Evolutionary conservation across 2,888 invertebrate species (phyloP).

Genomic region (Ecliptopera silaceata): DNA sequence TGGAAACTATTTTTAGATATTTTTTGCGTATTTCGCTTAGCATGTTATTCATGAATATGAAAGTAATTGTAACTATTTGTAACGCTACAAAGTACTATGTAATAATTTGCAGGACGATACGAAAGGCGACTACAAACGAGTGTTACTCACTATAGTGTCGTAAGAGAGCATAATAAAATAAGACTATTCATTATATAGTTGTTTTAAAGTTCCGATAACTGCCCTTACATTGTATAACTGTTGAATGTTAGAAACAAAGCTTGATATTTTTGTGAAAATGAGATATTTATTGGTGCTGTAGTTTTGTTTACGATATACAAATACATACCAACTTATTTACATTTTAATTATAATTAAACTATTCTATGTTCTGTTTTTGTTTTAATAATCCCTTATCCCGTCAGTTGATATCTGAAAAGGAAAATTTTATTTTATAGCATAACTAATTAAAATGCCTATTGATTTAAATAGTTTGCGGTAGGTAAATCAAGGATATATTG

Average conservation of each 20-base stretch:
- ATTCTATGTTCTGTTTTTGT: constrained; percentile 60
- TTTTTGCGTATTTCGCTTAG: constrained; percentile 57
- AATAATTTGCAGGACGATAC: constrained; percentile 86
- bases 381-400: constrained; percentile 77
- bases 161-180: constrained; percentile 68
- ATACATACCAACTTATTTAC: constrained; percentile 57
- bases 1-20: constrained; percentile 63
- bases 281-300: constrained; percentile 82
- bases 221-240: constrained; percentile 77
- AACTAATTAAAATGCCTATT: neutral
- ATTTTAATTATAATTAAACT: constrained; percentile 64
- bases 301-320: constrained; percentile 78
- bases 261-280: constrained; percentile 81
- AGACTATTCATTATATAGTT: constrained; percentile 48
- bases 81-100: constrained; percentile 63
- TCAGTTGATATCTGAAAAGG: constrained; percentile 74
- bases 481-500: no score
- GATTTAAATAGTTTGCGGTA: neutral
- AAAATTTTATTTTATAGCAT: constrained; percentile 19
- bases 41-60: constrained; percentile 49
- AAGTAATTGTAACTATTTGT: constrained; percentile 34
- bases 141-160: constrained; percentile 83
- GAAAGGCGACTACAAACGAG: constrained; percentile 87
- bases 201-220: constrained; percentile 63
- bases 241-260: constrained; percentile 70